Base-by-base conservation (phyloP, 2,113 vertebrate genomes). In the Verasper variegatus region DNA sequence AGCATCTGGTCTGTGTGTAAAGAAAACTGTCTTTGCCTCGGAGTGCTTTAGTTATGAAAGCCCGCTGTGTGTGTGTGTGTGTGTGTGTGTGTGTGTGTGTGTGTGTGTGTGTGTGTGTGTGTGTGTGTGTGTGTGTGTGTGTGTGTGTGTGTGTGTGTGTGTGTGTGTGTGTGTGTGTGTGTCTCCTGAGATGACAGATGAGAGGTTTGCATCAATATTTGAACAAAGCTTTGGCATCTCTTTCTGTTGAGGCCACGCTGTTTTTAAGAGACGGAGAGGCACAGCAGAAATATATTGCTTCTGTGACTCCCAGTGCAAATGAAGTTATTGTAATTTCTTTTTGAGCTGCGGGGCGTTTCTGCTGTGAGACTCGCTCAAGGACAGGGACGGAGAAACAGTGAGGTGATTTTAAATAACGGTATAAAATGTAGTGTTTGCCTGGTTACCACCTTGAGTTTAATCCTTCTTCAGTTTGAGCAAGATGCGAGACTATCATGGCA, bases 161-260 rank as follows among this genome's bases (percentile, higher is more conserved):
- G n/a, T n/a, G n/a, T n/a, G n/a, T n/a, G n/a, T n/a, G n/a, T n/a
- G n/a, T n/a, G n/a, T n/a, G n/a, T n/a, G n/a, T n/a, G n/a, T n/a
- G n/a, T n/a, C n/a, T n/a, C 81, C 75, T 82, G 81, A 87, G 83
- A 86, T 86, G 74, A 89, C 77, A 88, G 88, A 92, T 83, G 86
- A 93, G 87, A 91, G 82, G 70, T 85, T 88, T 68, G 65, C 86
- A 92, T 93, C 74, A 90, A 92, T 93, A 93, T 92, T 91, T 92
- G 86, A 94, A 94, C 90, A 91, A 94, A 91, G 87, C 75, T 79
- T 60, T 69, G 64, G 80, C 79, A 59, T 85, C 72, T 78, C 80
- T 89, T 83, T 86, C 75, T 85, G 81, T 76, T 68, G 78, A 82
- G 89, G 74, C 81, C 81, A 18, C 61, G 80, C 76, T 86, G 82